Base-by-base conservation (phyloP, 2,113 vertebrate genomes). In the Phalacrocorax carbo region DNA sequence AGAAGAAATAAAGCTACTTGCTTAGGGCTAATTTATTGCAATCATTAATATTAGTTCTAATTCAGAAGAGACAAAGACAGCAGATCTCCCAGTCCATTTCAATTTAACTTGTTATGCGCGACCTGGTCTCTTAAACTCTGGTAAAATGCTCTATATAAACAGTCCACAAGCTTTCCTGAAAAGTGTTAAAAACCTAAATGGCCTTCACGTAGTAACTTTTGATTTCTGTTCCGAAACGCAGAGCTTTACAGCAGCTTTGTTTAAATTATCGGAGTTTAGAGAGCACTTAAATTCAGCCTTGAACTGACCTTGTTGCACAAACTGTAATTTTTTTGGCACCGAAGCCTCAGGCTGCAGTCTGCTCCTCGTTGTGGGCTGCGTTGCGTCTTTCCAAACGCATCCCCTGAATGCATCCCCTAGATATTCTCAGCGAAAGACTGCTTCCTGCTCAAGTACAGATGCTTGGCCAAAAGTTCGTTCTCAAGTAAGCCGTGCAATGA, bases 251-350 rank as follows among this genome's bases (percentile, higher is more conserved):
- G 66, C 61, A 89, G 70, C 89, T 94, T 90, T 87, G 78, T 91
- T 94, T 91, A 91, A 96, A 87, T 61, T 69, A 75, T 69, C 70
- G 61, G 44, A 72, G 36, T 65, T 82, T 32, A 69, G 93, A 91
- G 46, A 95, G 57, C 73, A 69, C 89, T 93, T 85, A 76, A 82
- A 90, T 52, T 76, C 84, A 80, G 84, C 94, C 94, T 89, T 85
- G 54, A 52, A 15, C 52, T 90, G 90, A 93, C 93, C 94, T 93
- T 89, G 38, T 64, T 84, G 84, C 44, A 85, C 52, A 82, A 89
- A 80, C 61, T n/a, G 29, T 29, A n/a, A 64, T 65, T 42, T 69
- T 86, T 96, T 71, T 94, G 70, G 93, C 87, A 85, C 61, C 42
- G 13, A 68, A 87, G 52, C 86, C 77, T 68, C 25, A 14, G 76